phyloP scores from a whole-genome alignment of 2,888 invertebrate species.

The Amiota minor region DNA sequence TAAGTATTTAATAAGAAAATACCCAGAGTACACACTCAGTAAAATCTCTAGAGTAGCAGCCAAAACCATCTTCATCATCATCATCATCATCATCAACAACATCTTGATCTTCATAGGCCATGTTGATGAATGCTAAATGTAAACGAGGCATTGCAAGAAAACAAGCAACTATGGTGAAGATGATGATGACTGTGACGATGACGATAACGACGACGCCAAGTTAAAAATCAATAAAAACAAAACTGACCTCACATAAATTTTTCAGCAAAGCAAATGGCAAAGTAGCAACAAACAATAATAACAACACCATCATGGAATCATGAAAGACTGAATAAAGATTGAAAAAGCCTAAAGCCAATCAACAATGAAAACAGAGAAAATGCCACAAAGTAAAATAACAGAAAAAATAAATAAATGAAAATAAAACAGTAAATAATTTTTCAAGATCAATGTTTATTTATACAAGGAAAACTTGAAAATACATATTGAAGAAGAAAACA shows the following conservation, averaged over 20 bases:
- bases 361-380: conserved; percentile 25
- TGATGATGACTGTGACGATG: conserved; percentile 5
- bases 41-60: not conserved
- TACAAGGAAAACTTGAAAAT: conserved; percentile 45
- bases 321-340: too few relatives aligned
- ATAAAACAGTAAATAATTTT: conserved; percentile 52
- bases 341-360: conserved; percentile 19
- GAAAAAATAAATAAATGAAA: conserved; percentile 11
- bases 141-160: not conserved
- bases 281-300: conserved; percentile 5
- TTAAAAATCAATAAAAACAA: conserved; percentile 25
- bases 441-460: conserved; percentile 68
- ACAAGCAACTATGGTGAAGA: not conserved
- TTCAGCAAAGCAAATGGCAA: conserved; percentile 23
- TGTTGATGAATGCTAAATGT: not conserved
- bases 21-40: not conserved
- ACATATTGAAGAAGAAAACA: conserved; percentile 31
- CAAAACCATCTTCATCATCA: not conserved
- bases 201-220: not conserved
- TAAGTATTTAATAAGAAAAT: conserved; percentile 24
- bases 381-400: conserved; percentile 14
- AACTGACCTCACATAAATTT: conserved; percentile 42
- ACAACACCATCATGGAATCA: not conserved
- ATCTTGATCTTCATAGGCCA: not conserved
- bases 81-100: too few relatives aligned